A percentile compares a stretch with the other conserved stretches of the same genome.
These are phyloP conservation scores for Helicoverpa zea DNA, from an alignment of 1,140 invertebrate species.

Conservation along the genomic window DNA sequence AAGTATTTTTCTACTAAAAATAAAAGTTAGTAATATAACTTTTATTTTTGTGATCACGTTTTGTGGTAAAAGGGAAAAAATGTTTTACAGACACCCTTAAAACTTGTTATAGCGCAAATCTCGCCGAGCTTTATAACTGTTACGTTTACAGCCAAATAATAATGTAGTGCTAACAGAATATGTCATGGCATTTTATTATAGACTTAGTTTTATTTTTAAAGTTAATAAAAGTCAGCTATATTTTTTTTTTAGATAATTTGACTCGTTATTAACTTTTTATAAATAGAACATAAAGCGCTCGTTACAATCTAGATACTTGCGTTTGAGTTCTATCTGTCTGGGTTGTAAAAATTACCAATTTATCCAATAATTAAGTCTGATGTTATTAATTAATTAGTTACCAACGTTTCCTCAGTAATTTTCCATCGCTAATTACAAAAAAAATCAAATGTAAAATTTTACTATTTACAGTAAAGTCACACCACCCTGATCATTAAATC, in stretches of 20 bases:
- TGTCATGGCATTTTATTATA: neutral
- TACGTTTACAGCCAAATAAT: neutral
- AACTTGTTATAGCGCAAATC: slow-evolving; percentile 18
- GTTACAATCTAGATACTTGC: too few relatives aligned
- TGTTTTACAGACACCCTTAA: slow-evolving; percentile 28
- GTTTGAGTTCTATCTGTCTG: too few relatives aligned
- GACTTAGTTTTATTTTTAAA: neutral
- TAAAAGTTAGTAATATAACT: too few relatives aligned
- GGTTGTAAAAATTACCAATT: too few relatives aligned
- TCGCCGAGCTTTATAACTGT: slow-evolving; percentile 4
- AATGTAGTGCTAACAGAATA: neutral
- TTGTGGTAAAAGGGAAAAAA: slow-evolving; percentile 38
- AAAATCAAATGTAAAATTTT: too few relatives aligned
- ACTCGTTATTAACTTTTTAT: too few relatives aligned
- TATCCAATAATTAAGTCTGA: too few relatives aligned
- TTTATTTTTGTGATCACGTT: slow-evolving; percentile 29
- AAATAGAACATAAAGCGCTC: too few relatives aligned
- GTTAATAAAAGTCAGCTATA: neutral
- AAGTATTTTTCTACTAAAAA: slow-evolving; percentile 26
- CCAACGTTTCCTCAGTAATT: too few relatives aligned
- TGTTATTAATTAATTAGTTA: too few relatives aligned
- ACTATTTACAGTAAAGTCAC: neutral
- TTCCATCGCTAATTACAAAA: too few relatives aligned
- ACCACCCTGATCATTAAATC: neutral
- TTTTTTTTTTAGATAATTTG: neutral